Evolutionary conservation across 2,888 invertebrate species (phyloP).

Genomic region (Empis livida): DNA sequence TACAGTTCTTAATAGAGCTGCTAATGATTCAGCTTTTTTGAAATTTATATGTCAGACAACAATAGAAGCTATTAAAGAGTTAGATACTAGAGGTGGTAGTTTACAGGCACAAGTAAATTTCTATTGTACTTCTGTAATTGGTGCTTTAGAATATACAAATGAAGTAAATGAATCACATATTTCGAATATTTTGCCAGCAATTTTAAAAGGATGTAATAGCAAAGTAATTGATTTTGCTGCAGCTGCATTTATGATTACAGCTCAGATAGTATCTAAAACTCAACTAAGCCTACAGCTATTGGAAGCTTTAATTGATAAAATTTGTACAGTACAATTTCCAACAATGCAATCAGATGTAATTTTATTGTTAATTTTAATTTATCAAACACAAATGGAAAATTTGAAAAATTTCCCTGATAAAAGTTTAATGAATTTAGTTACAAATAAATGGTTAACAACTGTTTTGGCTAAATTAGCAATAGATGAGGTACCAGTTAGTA

Average conservation of each 20-base stretch:
- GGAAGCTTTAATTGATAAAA: constrained; percentile 45
- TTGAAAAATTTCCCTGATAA: constrained; percentile 39
- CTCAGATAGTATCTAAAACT: constrained; percentile 53
- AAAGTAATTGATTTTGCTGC: constrained; percentile 56
- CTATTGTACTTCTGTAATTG: constrained; percentile 62
- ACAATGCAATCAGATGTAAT: constrained; percentile 49
- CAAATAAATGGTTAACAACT: constrained; percentile 37
- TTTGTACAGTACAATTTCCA: constrained; percentile 38
- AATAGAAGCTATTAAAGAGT: constrained; percentile 43
- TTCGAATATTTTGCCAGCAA: constrained; percentile 51
- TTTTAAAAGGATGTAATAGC: constrained; percentile 60
- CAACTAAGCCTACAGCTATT: constrained; percentile 44
- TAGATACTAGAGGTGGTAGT: constrained; percentile 43
- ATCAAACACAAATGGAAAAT: constrained; percentile 46
- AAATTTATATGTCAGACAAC: constrained; percentile 49
- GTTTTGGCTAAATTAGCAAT: constrained; percentile 42
- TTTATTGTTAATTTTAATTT: constrained; percentile 54
- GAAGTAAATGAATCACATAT: constrained; percentile 50
- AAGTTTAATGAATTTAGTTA: constrained; percentile 40
- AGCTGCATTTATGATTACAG: constrained; percentile 58
- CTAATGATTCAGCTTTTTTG: constrained; percentile 47
- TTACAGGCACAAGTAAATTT: constrained; percentile 66
- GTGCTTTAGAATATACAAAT: constrained; percentile 47
- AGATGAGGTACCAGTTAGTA: constrained; percentile 42
- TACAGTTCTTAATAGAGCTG: constrained; percentile 58